Evolutionary conservation across 1,140 invertebrate species (phyloP).

Genomic region (Drosophila triauraria): DNA sequence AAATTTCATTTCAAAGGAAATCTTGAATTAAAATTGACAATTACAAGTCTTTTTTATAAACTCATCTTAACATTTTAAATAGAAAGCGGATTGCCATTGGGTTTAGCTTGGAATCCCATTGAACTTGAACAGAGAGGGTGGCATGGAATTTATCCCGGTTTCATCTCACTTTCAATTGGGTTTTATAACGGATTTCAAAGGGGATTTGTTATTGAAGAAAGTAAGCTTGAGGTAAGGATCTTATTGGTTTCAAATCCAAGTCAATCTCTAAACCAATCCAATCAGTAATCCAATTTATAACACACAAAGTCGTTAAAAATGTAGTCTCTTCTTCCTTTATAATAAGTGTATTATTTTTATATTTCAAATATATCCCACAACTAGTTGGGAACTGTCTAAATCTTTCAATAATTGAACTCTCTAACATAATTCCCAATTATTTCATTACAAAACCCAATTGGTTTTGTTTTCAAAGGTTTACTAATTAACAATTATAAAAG

Average conservation of each 20-base stretch:
- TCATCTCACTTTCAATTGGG: neutral
- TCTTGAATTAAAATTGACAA: neutral
- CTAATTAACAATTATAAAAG: conserved; percentile 3
- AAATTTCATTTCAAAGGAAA: too few species aligned
- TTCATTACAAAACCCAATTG: neutral
- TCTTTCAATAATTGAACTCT: neutral
- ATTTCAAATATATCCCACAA: too few species aligned
- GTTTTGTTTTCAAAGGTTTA: neutral
- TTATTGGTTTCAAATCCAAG: too few species aligned
- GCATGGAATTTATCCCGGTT: neutral
- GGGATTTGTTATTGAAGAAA: neutral
- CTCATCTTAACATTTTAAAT: neutral
- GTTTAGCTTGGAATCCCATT: neutral
- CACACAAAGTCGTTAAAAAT: too few species aligned
- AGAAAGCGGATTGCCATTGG: neutral
- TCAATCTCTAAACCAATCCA: too few species aligned
- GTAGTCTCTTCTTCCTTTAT: too few species aligned
- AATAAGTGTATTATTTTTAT: too few species aligned
- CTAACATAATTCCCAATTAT: too few species aligned
- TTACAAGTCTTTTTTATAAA: neutral
- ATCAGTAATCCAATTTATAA: too few species aligned
- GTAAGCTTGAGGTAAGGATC: too few species aligned
- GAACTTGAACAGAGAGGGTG: neutral
- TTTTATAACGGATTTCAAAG: neutral
- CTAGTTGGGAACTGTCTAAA: neutral